Evolutionary conservation across 2,888 invertebrate species (phyloP), one percentile per base, ranked within the genome.

Genomic region (Ophioninae sp.): DNA sequence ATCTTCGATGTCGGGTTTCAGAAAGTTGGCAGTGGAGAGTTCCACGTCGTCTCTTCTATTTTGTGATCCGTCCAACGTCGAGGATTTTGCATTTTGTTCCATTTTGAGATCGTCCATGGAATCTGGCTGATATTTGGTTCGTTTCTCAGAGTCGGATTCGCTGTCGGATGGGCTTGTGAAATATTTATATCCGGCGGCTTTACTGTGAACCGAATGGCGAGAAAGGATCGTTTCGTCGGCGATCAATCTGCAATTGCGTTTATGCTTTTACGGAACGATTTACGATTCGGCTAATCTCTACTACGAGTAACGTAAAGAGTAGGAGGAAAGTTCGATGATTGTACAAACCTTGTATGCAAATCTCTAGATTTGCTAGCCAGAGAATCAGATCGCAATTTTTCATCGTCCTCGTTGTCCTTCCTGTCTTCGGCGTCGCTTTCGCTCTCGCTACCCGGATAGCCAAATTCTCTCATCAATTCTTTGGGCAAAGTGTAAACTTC

Each of bases 291-390:
- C 23, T 41, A n/a, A 30, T 63, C 44, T n/a, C 41, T 30, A 86
- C 81, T 88, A 87, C 10, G 90, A 91, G 39, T 87, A 89, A 37
- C 67, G 87, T 22, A 51, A 0, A 17, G 86, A 80, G 41, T 86
- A 65, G 10, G 58, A 69, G 30, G 13, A n/a, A 69, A 69, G 71
- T 30, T 20, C 39, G 58, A 61, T 71, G 56, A 67, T n/a, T 9
- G 51, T 64, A 86, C 87, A 74, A 86, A 92, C 92, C 91, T 91
- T 67, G 89, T 87, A 73, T 89, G 89, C 63, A 91, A 82, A 77
- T 89, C 88, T 81, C 90, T 88, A 6, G 91, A 91, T 68, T 87
- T 90, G 23, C 75, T 88, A 8, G 87, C 85, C 67, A 88, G 73
- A 10, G 72, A 59, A 5, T 61, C 61, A 10, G 71, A 82, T 64